phyloP scores from a whole-genome alignment of 2,113 vertebrate genomes.

The Neoarius graeffei region DNA sequence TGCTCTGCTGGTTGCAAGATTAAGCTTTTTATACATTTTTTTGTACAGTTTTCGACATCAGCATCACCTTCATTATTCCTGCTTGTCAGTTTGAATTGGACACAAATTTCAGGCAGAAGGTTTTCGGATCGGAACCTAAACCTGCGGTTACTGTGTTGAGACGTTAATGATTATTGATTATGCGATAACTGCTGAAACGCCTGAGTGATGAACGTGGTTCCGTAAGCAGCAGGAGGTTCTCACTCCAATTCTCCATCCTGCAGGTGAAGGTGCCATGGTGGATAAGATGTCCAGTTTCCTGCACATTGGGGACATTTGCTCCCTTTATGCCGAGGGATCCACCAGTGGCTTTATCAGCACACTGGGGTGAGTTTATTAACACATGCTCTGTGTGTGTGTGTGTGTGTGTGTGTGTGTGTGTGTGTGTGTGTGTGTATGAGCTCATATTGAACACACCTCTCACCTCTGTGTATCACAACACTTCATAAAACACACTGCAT shows the following conservation, averaged over 20 bases:
- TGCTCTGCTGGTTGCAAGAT: too few species aligned
- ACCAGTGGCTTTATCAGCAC: constrained; percentile 98
- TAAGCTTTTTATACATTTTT: too few species aligned
- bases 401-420: not conserved
- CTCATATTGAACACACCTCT: not conserved
- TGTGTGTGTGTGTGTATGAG: not conserved
- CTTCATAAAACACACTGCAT: not conserved
- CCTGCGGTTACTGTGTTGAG: too few species aligned
- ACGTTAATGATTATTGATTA: too few species aligned
- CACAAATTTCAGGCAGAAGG: too few species aligned
- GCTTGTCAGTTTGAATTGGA: too few species aligned
- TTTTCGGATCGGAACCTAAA: too few species aligned
- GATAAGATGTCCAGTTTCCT: constrained; percentile 99
- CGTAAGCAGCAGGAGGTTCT: not conserved
- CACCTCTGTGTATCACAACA: not conserved
- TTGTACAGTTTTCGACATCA: too few species aligned
- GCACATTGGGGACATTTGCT: constrained; percentile 96
- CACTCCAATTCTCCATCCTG: constrained; percentile 30
- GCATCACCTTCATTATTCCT: too few species aligned
- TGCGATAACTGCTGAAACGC: too few species aligned
- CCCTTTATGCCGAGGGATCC: constrained; percentile 94
- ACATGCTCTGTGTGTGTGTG: not conserved
- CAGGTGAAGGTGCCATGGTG: constrained; percentile 82
- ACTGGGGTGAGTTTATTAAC: constrained; percentile 79
- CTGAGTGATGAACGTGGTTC: not conserved